Conservation (phyloP, 1,140 invertebrate species). For the Samia ricini region DNA sequence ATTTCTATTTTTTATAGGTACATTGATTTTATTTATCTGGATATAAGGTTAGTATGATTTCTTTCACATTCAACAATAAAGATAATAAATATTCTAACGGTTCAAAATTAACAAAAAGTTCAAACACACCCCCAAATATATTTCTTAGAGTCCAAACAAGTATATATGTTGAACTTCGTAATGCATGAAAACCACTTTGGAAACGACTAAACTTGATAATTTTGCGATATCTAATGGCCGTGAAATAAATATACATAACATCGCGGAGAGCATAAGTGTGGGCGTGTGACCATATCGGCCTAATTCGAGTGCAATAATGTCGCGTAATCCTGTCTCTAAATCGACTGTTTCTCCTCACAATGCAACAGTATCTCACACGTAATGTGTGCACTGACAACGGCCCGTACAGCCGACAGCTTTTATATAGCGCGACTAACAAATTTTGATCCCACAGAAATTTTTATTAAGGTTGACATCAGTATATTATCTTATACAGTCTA, state of each 20-base stretch:
- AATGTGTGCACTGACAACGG: constrained; percentile 67
- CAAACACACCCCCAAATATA: too few relatives aligned
- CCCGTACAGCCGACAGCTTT: constrained; percentile 25
- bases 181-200: background rate
- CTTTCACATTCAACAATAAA: too few relatives aligned
- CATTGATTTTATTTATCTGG: too few relatives aligned
- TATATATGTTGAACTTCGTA: too few relatives aligned
- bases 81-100: too few relatives aligned
- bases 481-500: too few relatives aligned
- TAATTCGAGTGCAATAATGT: constrained; percentile 68
- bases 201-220: background rate
- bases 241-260: background rate
- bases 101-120: too few relatives aligned
- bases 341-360: constrained; percentile 58
- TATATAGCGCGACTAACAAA: constrained; percentile 7
- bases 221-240: background rate
- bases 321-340: constrained; percentile 54
- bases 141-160: too few relatives aligned
- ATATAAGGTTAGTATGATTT: too few relatives aligned
- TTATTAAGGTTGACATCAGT: too few relatives aligned
- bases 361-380: constrained; percentile 64
- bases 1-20: too few relatives aligned
- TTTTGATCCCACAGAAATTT: constrained; percentile 40
- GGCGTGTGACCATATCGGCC: constrained; percentile 46
- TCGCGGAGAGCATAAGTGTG: constrained; percentile 21